Evolutionary conservation across 1,140 invertebrate species (phyloP).

Genomic region (Wiebesia pumilae): DNA sequence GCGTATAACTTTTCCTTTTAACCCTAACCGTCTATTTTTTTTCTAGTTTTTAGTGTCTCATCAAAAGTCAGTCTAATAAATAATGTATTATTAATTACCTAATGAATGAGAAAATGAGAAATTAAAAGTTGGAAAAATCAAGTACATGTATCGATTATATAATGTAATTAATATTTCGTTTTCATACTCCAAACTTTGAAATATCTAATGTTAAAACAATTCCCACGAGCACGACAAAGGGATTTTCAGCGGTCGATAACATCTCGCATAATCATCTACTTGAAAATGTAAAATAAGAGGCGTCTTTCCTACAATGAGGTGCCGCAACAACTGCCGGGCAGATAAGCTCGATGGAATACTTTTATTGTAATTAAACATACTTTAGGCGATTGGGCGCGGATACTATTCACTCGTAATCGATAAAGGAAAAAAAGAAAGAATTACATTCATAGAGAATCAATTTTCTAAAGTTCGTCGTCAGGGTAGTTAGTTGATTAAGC

Average conservation of each 20-base stretch:
- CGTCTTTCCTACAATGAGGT: background rate
- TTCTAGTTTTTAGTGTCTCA: too few species aligned
- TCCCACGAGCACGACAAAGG: background rate
- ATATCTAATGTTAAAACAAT: background rate
- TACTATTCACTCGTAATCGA: slow-evolving; percentile 33
- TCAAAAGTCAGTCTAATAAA: too few species aligned
- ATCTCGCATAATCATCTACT: background rate
- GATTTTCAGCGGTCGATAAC: background rate
- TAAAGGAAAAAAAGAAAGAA: background rate
- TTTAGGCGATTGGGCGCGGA: slow-evolving; percentile 13
- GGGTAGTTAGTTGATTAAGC: slow-evolving; percentile 53
- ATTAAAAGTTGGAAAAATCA: too few species aligned
- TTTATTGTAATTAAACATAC: background rate
- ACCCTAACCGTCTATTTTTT: too few species aligned
- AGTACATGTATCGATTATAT: too few species aligned
- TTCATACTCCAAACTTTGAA: background rate
- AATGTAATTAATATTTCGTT: too few species aligned
- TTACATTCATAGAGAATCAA: slow-evolving; percentile 44
- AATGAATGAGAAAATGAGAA: too few species aligned
- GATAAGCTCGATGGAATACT: background rate
- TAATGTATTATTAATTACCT: too few species aligned
- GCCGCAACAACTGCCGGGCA: background rate
- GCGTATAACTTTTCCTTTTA: too few species aligned
- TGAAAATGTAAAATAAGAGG: background rate
- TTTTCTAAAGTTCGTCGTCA: slow-evolving; percentile 52